Evolutionary conservation across 2,888 invertebrate species (phyloP).

Genomic region (Drosophila gaucha): DNA sequence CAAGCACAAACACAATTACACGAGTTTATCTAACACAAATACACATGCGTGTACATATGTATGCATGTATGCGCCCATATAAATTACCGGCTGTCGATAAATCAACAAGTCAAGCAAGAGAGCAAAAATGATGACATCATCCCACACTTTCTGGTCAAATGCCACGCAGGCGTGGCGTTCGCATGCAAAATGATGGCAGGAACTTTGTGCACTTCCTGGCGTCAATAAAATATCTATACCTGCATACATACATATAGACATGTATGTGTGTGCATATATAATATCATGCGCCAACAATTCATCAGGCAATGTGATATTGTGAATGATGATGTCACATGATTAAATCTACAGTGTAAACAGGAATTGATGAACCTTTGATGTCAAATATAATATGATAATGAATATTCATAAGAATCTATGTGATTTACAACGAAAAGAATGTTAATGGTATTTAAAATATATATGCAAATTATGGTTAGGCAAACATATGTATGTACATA

Average conservation of each 20-base stretch:
- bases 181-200: constrained; percentile 24
- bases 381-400: neutral
- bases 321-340: constrained; percentile 71
- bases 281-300: constrained; percentile 34
- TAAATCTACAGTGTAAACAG: constrained; percentile 32
- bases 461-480: too few species aligned
- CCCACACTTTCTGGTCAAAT: constrained; percentile 18
- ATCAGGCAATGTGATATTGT: constrained; percentile 46
- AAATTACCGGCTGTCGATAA: constrained; percentile 45
- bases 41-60: neutral
- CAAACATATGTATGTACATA: too few species aligned
- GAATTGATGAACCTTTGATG: constrained; percentile 3
- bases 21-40: constrained; percentile 5
- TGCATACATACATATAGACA: neutral
- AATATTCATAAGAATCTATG: neutral
- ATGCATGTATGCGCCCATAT: neutral
- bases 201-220: constrained; percentile 43
- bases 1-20: constrained; percentile 5
- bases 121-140: constrained; percentile 50
- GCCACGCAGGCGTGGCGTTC: constrained; percentile 51
- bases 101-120: constrained; percentile 47
- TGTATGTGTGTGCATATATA: neutral
- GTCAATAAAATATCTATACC: neutral
- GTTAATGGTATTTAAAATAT: too few species aligned
- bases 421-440: too few species aligned